Evolutionary conservation across 2,797 vertebrate genomes (phyloP), one percentile per base, ranked within the genome.

Genomic region (Fundulus diaphanus): DNA sequence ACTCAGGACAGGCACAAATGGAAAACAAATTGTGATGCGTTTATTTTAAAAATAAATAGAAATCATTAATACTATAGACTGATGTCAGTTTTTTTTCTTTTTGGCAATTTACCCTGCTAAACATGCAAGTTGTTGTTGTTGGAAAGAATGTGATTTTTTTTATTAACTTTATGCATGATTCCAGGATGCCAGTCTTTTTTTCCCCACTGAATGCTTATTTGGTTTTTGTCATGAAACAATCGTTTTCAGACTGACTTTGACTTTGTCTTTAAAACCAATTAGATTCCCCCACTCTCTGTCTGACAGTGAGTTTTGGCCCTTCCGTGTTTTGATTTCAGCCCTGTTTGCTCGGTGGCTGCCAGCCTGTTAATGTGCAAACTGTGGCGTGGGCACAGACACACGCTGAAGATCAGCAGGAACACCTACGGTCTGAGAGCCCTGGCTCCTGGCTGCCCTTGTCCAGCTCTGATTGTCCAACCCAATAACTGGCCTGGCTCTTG

Each of bases 401-500:
- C 75, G 73, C 70, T 81, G 42, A 29, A 40, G 61, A 76, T 37
- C 59, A 31, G 59, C 33, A 63, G 20, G 59, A 63, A 63, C 59
- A 63, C 59, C 59, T 63, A 63, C 33, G 11, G 59, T 24, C 33
- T 63, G 33, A 24, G 33, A 68, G 61, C 29, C 61, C 9, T 31
- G 33, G 49, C 78, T 84, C 67, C 73, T 79, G 83, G 76, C 83
- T 67, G 85, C 76, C 80, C 81, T 61, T 59, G 74, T 79, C 72
- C 42, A 16, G 22, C 57, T 12, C 70, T 79, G 83, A 80, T 85
- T 78, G 66, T 72, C 78, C 77, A 86, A 82, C 7, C 85, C 84
- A 79, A 78, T 85, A 20, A 68, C 11, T 37, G 79, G 54, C 52
- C 84, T 89, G 90, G 82, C 90, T 68, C 33, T 75, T 78, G 67